Base-by-base conservation (phyloP, 2,888 invertebrate genomes). In the Eristalis intricaria region DNA sequence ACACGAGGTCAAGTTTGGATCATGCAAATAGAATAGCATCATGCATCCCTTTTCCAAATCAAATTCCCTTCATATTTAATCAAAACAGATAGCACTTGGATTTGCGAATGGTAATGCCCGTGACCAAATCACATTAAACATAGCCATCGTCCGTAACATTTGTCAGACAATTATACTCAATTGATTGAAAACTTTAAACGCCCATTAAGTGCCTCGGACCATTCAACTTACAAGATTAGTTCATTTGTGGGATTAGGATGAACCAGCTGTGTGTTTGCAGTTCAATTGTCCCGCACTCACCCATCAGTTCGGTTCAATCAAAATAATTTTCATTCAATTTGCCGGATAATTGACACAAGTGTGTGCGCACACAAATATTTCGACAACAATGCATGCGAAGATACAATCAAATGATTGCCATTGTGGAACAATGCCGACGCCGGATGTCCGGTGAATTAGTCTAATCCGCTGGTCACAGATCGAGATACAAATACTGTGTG, bases 401-500 rank as follows among this genome's bases (percentile, higher is more conserved):
- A 74, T 73, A n/a, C 19, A n/a, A 68, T 66, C 80, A 61, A 50
- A 61, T 69, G 60, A 74, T 68, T 61, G 73, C 50, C 22, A 69
- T 61, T 75, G 65, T 84, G 60, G 35, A 22, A 29, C 64, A 75
- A 61, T 70, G 70, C 43, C 66, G 43, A 56, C 32, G 22, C 75
- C 82, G 82, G 82, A 82, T 76, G 32, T 82, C 82, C 75, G 82
- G 82, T 70, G 19, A 76, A 76, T 82, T 82, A 76, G 32, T 76
- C 35, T 70, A 76, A 82, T 82, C 75, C 43, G 65, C 35, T 61
- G n/a, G 35, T 26, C 65, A 70, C 19, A 65, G 13, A 61, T 61
- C 32, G 23, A 26, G 3, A 26, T 32, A 43, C 32, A 50, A 23
- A 50, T 50, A 19, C 19, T 19, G 19, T 8, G 50, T 43, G 15